Base-by-base conservation (phyloP, 2,797 vertebrate genomes). In the Bovichtus variegatus region DNA sequence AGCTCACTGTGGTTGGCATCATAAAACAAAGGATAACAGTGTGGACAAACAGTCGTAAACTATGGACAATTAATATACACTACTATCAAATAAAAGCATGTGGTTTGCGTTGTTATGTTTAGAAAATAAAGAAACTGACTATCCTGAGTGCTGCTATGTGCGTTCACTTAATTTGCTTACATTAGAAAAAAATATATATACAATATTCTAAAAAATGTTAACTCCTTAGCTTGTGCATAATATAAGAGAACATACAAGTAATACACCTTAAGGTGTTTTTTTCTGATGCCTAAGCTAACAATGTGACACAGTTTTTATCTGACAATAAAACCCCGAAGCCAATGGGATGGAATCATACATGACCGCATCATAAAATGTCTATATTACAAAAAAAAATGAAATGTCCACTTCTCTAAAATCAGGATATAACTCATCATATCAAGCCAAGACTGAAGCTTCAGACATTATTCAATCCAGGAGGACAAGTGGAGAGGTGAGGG, bases 21-120 rank as follows among this genome's bases (percentile, higher is more conserved):
- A 92, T 94, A 95, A 94, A 95, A 93, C 93, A 95, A 93, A 93
- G 87, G 83, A 94, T 91, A 94, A 90, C 91, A 91, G 83, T 80
- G 83, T 87, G 86, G 86, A 91, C 88, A 94, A 95, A 94, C 88
- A 90, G 74, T 80, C 87, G 27, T 94, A 92, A 93, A 94, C 77
- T 70, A 85, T 25, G n/a, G 76, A 82, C 76, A 83, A 91, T 92
- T 92, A 90, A 73, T 79, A 85, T 65, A 25, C 53, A 16, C 6
- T 15, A 21, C 53, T 31, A 54, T 71, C 55, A 72, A 69, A 82
- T 53, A 57, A 7, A 71, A 60, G 18, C 18, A 13, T 15, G 5
- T n/a, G 8, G 11, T 64, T 79, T 71, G 38, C 21, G 3, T 53
- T 23, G 53, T 81, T 75, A 40, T 43, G 40, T 41, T 50, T 25